Conservation (phyloP, 2,888 invertebrate genomes). For the Agrypnus murinus region DNA sequence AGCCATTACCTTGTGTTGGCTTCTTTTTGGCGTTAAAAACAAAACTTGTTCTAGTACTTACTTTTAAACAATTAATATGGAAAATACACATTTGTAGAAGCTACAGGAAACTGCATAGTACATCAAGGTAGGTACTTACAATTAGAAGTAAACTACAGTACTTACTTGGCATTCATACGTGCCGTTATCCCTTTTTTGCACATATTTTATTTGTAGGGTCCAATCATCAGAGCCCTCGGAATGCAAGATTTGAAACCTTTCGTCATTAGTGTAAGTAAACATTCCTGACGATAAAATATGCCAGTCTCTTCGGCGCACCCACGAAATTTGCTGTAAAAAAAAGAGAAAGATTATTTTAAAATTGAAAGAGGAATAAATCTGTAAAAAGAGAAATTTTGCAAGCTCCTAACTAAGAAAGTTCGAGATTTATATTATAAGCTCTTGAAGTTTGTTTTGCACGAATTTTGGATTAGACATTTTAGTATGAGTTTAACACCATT, state of each 20-base stretch:
- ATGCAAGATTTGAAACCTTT: constrained; percentile 86
- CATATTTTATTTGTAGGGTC: constrained; percentile 95
- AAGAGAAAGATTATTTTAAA: constrained; percentile 20
- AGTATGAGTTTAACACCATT: constrained; percentile 29
- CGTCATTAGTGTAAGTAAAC: constrained; percentile 94
- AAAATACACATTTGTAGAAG: too few species aligned
- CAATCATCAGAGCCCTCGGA: constrained; percentile 93
- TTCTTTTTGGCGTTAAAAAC: too few species aligned
- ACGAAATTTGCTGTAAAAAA: constrained; percentile 85
- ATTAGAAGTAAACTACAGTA: too few species aligned
- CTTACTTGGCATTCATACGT: constrained; percentile 95
- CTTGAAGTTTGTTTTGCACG: constrained; percentile 15
- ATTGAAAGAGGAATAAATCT: constrained; percentile 7
- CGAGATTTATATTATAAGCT: constrained; percentile 6
- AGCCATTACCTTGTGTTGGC: too few species aligned
- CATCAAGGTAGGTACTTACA: too few species aligned
- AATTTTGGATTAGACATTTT: constrained; percentile 25
- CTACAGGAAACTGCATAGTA: too few species aligned
- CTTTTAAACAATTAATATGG: too few species aligned
- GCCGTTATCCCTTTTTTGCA: constrained; percentile 94
- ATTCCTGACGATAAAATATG: constrained; percentile 94
- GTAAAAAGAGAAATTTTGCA: not conserved
- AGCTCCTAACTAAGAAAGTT: not conserved
- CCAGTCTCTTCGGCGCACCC: constrained; percentile 94
- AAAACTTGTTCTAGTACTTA: too few species aligned